Evolutionary conservation across 2,113 vertebrate genomes (phyloP), one percentile per base, ranked within the genome.

Genomic region (Trinectes maculatus): DNA sequence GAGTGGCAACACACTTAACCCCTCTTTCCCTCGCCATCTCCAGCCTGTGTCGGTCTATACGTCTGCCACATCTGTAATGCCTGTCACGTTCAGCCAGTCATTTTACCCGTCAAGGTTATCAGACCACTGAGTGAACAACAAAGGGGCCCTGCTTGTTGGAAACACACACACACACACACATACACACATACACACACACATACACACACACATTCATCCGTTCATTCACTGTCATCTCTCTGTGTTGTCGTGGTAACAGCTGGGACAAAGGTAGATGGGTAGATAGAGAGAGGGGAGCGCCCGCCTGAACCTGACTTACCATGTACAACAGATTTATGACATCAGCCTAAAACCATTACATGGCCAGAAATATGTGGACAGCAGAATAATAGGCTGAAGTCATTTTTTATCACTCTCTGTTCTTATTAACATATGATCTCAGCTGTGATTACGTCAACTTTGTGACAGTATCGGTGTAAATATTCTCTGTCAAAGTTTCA

Each of bases 71-170:
- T 66, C 39, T 10, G 16, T 19, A 16, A 62, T 62, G 55, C 42
- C 40, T n/a, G 61, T 64, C 74, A 57, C 49, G n/a, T 24, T 40
- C 76, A 22, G 29, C 26, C 28, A 18, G 7, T 31, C 65, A n/a
- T 34, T 79, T 26, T 5, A 15, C 36, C 61, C 16, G 28, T 59
- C 73, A 64, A 82, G 79, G 73, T 82, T 65, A 77, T 59, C 58
- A 15, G 47, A 33, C 53, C 43, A 2, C 26, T 3, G 57, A 24
- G 63, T 57, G 33, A 64, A 57, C 64, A 66, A 77, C 73, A 77
- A 62, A 71, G 49, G 28, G 36, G 36, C 36, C 36, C 10, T 0
- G 54, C 71, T 10, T 54, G 74, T 70, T 51, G 49, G 52, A 64
- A 53, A 43, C 40, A 2, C 33, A 15, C 46, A 19, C 68, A 60